A percentile compares a stretch with the other conserved stretches of the same genome.
These are phyloP conservation scores for Girardia tigrina DNA, from an alignment of 2,888 invertebrate genomes.

Conservation along the genomic window DNA sequence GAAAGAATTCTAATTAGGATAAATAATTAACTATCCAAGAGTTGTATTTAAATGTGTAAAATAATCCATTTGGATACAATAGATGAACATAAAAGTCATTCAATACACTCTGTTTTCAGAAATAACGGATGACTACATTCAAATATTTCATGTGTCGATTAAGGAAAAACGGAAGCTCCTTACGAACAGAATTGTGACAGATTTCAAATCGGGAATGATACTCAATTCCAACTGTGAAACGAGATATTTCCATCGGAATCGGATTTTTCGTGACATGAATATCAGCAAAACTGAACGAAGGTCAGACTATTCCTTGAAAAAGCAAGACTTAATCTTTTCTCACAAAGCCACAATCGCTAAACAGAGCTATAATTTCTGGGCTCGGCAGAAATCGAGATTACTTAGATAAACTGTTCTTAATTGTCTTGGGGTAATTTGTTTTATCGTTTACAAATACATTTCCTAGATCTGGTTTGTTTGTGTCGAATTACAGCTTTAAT, in stretches of 20 bases:
- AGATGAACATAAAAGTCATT: constrained; percentile 13
- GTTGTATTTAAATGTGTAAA: neutral
- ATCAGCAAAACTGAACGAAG: neutral
- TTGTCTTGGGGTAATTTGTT: neutral
- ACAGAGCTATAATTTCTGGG: neutral
- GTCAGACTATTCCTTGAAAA: neutral
- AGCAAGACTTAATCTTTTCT: neutral
- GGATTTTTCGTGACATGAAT: neutral
- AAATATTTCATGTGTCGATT: neutral
- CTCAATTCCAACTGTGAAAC: neutral
- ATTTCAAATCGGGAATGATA: neutral
- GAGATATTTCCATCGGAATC: neutral
- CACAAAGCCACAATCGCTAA: neutral
- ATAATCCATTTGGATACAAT: neutral
- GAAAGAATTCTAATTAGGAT: neutral
- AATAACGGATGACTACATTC: neutral
- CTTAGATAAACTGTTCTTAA: neutral
- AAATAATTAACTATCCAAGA: neutral
- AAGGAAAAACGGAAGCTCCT: constrained; percentile 7
- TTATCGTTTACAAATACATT: neutral
- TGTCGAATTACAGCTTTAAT: no score
- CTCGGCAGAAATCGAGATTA: neutral
- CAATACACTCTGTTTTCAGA: neutral
- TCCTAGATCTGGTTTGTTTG: no score
- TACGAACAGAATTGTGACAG: neutral